Percentiles rank a stretch among this genome's conserved stretches.
These are phyloP conservation scores for Minunthozetes semirufus DNA, from an alignment of 2,888 invertebrate genomes.

Conservation along the genomic window DNA sequence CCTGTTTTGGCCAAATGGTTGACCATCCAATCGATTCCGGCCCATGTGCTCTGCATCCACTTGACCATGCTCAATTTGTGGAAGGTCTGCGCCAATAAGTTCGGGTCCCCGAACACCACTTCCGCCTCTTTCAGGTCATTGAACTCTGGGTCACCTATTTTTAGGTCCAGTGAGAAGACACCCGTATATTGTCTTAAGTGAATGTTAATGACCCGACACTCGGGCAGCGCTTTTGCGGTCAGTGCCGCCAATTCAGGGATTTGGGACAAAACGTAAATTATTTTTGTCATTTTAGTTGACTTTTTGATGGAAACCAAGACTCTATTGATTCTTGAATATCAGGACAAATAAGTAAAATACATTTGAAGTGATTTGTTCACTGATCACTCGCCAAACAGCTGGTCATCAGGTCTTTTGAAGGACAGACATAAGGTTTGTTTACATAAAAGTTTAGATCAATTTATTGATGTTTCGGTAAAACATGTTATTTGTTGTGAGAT, in stretches of 20 bases:
- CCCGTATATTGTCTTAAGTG: background rate
- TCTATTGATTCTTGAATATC: too few species aligned
- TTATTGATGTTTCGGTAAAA: too few species aligned
- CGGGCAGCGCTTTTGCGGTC: background rate
- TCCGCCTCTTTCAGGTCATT: conserved; percentile 46
- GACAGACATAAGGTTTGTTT: too few species aligned
- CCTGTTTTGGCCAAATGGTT: conserved; percentile 16
- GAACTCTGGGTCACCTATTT: conserved; percentile 8
- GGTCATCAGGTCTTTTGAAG: too few species aligned
- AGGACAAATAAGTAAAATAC: too few species aligned
- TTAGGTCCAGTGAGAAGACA: background rate
- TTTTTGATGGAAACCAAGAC: too few species aligned
- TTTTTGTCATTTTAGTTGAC: background rate
- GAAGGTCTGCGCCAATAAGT: conserved; percentile 48
- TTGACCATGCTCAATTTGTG: conserved; percentile 48
- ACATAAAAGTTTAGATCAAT: too few species aligned
- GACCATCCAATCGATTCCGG: conserved; percentile 48
- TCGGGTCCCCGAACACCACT: conserved; percentile 50
- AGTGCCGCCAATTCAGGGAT: background rate
- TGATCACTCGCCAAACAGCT: too few species aligned
- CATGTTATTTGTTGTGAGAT: too few species aligned
- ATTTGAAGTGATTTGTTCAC: too few species aligned
- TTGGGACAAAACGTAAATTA: conserved; percentile 6
- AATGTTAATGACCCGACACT: background rate
- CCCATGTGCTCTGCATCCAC: conserved; percentile 54